A percentile compares a stretch with the other conserved stretches of the same genome.
Evolutionary conservation across 2,113 vertebrate genomes (phyloP).

Genomic region (Rattus rattus): DNA sequence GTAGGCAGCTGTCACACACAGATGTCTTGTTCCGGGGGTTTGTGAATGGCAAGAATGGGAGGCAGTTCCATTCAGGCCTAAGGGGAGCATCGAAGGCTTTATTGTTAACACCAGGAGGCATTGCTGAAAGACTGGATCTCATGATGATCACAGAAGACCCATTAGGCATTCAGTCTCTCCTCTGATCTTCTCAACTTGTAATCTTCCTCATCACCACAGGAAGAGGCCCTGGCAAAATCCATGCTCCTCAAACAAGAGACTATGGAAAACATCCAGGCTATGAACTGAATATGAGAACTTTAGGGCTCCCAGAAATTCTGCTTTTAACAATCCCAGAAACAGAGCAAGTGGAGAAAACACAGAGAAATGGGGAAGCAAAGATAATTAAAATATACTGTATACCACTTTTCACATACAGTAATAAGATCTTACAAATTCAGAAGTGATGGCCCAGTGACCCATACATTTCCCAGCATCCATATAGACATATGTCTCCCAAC

Average conservation of each 20-base stretch:
- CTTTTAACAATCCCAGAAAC: background rate
- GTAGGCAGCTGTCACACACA: background rate
- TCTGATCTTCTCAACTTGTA: background rate
- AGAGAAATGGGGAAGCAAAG: background rate
- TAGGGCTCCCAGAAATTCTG: background rate
- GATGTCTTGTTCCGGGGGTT: background rate
- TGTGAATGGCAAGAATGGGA: background rate
- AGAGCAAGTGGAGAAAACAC: background rate
- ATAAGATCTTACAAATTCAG: background rate
- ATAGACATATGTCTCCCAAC: background rate
- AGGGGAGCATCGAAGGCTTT: background rate
- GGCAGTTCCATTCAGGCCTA: background rate
- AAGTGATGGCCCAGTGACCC: background rate
- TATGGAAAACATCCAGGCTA: background rate
- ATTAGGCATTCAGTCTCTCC: background rate
- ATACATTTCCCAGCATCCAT: background rate
- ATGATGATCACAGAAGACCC: background rate
- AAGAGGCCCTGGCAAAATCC: background rate
- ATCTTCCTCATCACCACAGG: background rate
- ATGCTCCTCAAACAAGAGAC: background rate
- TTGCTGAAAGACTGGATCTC: background rate
- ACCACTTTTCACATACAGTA: background rate
- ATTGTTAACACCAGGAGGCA: background rate
- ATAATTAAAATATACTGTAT: background rate
- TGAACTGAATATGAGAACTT: background rate